Evolutionary conservation across 2,797 vertebrate genomes (phyloP).

Genomic region (Oreortyx pictus): DNA sequence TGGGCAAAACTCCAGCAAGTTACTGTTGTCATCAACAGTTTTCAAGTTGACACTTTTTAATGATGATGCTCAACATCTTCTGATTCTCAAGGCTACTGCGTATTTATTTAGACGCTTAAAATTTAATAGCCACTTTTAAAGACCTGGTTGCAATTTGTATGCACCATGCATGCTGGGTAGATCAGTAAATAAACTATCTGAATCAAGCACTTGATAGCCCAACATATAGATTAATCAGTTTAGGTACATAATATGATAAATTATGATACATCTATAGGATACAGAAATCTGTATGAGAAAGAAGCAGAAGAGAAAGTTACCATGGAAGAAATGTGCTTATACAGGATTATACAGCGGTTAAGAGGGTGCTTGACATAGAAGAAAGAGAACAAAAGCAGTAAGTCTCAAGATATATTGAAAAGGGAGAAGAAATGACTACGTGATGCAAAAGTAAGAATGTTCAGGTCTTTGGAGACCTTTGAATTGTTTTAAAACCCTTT

Average conservation of each 20-base stretch:
- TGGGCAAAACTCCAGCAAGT: neutral
- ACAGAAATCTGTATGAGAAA: neutral
- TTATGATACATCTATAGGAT: neutral
- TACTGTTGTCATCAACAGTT: neutral
- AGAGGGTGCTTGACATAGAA: neutral
- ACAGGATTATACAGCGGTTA: neutral
- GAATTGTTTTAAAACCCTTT: neutral
- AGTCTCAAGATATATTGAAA: neutral
- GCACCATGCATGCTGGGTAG: neutral
- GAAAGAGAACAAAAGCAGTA: slow-evolving; percentile 22
- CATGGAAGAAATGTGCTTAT: neutral
- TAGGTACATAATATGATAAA: neutral
- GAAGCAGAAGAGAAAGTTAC: slow-evolving; percentile 2
- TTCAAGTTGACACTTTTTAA: neutral
- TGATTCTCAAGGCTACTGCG: neutral
- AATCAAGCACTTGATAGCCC: neutral
- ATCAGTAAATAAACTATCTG: neutral
- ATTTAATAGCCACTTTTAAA: neutral
- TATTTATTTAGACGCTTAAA: neutral
- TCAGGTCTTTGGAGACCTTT: neutral
- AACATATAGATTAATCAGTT: neutral
- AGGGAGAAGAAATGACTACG: neutral
- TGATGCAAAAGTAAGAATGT: neutral
- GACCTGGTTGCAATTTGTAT: neutral
- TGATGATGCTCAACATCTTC: neutral